These are phyloP conservation scores for Psittacula echo DNA, from an alignment of 2,797 vertebrate genomes.

Conservation along the genomic window DNA sequence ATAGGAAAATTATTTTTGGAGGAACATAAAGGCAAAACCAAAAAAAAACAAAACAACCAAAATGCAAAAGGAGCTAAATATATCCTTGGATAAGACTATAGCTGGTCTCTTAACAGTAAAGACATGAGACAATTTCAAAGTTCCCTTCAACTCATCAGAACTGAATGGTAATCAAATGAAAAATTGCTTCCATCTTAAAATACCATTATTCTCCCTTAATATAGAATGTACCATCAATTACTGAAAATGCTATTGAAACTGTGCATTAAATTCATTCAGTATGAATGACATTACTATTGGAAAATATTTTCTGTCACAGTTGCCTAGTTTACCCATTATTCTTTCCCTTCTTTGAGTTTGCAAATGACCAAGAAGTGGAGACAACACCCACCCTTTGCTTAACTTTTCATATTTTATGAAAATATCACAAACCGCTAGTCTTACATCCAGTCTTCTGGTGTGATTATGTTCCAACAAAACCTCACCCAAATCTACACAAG, in stretches of 20 bases:
- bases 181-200: constrained; percentile 37
- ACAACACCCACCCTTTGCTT: not conserved
- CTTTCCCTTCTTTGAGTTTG: constrained; percentile 2
- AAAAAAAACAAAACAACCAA: not conserved
- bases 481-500: not conserved
- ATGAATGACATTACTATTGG: not conserved
- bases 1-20: constrained; percentile 49
- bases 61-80: constrained; percentile 31
- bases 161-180: constrained; percentile 50
- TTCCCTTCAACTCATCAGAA: constrained; percentile 49
- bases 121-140: constrained; percentile 19
- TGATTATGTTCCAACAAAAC: not conserved
- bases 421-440: not conserved
- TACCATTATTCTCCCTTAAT: not conserved
- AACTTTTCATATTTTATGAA: not conserved
- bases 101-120: constrained; percentile 40
- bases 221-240: not conserved
- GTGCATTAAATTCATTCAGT: not conserved
- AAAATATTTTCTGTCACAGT: not conserved
- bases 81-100: constrained; percentile 46
- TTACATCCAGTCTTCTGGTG: not conserved
- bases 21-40: constrained; percentile 25
- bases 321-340: not conserved
- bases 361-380: not conserved
- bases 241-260: constrained; percentile 1